Evolutionary conservation across 1,140 invertebrate genomes (phyloP).

Genomic region (Drosophila funebris): DNA sequence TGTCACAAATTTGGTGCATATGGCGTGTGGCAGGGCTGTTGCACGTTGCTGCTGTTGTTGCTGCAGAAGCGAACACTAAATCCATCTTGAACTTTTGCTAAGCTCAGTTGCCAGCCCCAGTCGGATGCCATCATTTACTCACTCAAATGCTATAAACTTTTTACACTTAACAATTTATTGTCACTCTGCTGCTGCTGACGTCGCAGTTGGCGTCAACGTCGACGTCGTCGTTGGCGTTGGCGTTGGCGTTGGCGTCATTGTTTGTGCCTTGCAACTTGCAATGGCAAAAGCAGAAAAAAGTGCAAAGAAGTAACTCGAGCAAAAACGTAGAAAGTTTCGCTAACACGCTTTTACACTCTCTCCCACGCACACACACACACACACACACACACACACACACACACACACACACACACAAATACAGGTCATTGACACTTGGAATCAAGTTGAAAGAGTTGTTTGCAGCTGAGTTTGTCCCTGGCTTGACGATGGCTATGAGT

Average conservation of each 20-base stretch:
- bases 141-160: conserved; percentile 76
- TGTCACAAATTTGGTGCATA: conserved; percentile 43
- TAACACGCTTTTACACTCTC: conserved; percentile 72
- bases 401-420: conserved; percentile 17
- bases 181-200: conserved; percentile 52
- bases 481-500: conserved; percentile 30
- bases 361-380: conserved; percentile 31
- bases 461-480: conserved; percentile 28
- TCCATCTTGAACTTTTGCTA: conserved; percentile 50
- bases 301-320: conserved; percentile 64
- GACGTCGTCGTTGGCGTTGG: not conserved
- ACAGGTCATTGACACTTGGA: conserved; percentile 63
- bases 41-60: not conserved
- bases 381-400: conserved; percentile 6
- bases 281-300: conserved; percentile 22
- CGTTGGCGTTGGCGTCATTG: not conserved
- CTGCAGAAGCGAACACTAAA: conserved; percentile 37
- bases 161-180: conserved; percentile 80
- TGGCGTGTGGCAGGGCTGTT: conserved; percentile 11
- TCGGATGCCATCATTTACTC: conserved; percentile 64
- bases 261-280: conserved; percentile 24
- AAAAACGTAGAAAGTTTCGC: conserved; percentile 68
- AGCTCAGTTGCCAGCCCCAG: conserved; percentile 26
- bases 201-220: not conserved
- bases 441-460: conserved; percentile 45